Evolutionary conservation across 2,888 invertebrate species (phyloP).

Genomic region (Nephrotoma flavescens): DNA sequence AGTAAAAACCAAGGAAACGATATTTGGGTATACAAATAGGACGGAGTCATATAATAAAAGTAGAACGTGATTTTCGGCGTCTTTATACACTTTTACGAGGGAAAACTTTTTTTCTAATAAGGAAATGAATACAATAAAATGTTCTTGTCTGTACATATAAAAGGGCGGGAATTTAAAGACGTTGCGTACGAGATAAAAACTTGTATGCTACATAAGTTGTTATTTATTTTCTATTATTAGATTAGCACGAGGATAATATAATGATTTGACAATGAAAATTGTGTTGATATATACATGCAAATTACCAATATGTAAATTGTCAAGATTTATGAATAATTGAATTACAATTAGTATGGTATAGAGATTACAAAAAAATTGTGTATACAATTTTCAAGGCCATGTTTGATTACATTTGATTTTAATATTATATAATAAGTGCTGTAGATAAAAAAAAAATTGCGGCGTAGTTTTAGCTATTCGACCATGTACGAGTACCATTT

Average conservation of each 20-base stretch:
- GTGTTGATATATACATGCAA: not conserved
- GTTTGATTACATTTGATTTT: not conserved
- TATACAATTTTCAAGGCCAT: not conserved
- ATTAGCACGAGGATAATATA: not conserved
- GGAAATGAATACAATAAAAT: not conserved
- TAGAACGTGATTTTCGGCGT: not conserved
- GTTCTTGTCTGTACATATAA: not conserved
- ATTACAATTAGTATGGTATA: not conserved
- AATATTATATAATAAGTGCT: not conserved
- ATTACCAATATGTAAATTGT: not conserved
- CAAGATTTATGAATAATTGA: not conserved
- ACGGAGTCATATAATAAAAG: not conserved
- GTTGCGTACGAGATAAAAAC: not conserved
- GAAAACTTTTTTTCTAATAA: not conserved
- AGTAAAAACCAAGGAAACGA: not conserved
- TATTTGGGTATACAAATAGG: not conserved
- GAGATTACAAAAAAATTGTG: not conserved
- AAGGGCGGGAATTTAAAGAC: not conserved
- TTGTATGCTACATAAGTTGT: not conserved
- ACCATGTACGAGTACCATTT: too few relatives aligned
- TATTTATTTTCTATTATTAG: not conserved
- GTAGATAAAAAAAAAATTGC: not conserved
- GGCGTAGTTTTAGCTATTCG: not conserved
- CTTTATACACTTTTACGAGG: not conserved
- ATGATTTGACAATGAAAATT: not conserved